A percentile compares a stretch with the other conserved stretches of the same genome.
Evolutionary conservation across 2,113 vertebrate species (phyloP).

Genomic region (Australoheros scitulus): DNA sequence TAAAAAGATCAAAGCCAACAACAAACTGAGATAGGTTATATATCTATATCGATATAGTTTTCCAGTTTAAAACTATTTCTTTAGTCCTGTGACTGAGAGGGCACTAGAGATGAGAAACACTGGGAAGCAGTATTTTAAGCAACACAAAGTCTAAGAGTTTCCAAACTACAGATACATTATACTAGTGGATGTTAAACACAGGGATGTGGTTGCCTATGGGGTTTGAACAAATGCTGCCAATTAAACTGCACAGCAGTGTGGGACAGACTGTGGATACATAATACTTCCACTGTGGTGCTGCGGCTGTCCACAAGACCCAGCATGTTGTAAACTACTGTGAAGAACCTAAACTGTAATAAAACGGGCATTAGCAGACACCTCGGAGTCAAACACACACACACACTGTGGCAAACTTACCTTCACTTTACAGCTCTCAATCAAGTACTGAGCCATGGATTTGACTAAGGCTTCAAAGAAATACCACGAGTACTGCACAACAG

Average conservation of each 20-base stretch:
- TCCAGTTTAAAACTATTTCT: neutral
- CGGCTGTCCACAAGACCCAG: slow-evolving; percentile 49
- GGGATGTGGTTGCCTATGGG: slow-evolving; percentile 54
- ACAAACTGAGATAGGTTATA: too few relatives aligned
- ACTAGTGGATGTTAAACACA: slow-evolving; percentile 45
- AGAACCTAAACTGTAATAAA: slow-evolving; percentile 10
- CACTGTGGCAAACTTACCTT: slow-evolving; percentile 80
- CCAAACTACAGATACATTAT: slow-evolving; percentile 7
- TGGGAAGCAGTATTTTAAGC: neutral
- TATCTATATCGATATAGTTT: too few relatives aligned
- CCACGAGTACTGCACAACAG: slow-evolving; percentile 91
- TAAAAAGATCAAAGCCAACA: neutral
- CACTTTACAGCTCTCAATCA: slow-evolving; percentile 93
- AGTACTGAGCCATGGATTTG: slow-evolving; percentile 97
- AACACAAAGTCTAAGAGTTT: neutral
- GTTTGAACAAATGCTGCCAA: slow-evolving; percentile 46
- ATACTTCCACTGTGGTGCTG: slow-evolving; percentile 42
- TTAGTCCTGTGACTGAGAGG: neutral
- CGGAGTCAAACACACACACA: slow-evolving; percentile 13
- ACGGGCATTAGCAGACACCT: slow-evolving; percentile 5
- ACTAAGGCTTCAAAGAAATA: slow-evolving; percentile 98
- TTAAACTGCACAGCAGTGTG: slow-evolving; percentile 40
- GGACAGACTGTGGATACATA: slow-evolving; percentile 31
- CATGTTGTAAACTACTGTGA: slow-evolving; percentile 15
- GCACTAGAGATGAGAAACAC: neutral